Base-by-base conservation (phyloP, 2,113 vertebrate species). In the Seriola aureovittata region DNA sequence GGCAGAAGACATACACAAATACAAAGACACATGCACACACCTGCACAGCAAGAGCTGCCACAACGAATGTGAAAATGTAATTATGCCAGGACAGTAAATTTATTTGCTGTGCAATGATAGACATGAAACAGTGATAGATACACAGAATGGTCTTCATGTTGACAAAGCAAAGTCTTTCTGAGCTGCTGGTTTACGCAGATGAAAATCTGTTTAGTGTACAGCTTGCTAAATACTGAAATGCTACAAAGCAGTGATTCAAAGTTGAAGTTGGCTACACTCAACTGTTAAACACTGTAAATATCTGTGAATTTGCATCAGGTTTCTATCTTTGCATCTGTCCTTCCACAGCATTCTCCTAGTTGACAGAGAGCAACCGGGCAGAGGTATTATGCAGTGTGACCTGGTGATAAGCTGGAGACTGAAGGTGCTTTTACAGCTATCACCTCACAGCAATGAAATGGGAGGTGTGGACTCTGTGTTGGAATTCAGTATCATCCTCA, bases 81-180 rank as follows among this genome's bases (percentile, higher is more conserved):
- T 82, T 68, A 69, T 68, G 71, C 54, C 23, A 14, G 67, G 58
- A 74, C 57, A 60, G 48, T 71, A 71, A 68, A 52, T 54, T 38
- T 25, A 70, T 85, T 29, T 75, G 78, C 19, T 67, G n/a, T 71
- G 38, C 23, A 23, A 48, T 69, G 74, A 75, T 19, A 17, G 44
- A 75, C 62, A 72, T 54, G 65, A 81, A 50, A 52, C 48, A 59
- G 42, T 79, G 75, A 58, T 38, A 55, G 57, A 80, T 64, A 85
- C 34, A 58, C 76, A 93, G 83, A 60, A 79, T 66, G 19, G 12
- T 44, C 63, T 75, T 92, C 78, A 68, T 92, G 86, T 81, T 93
- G 82, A 73, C 75, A 88, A 78, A 80, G 75, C 58, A 86, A 75
- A 78, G 80, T 80, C 50, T 93, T 82, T 79, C 75, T 71, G 65